Conservation (phyloP, 1,140 invertebrate genomes). For the Macrocentrus cingulum region DNA sequence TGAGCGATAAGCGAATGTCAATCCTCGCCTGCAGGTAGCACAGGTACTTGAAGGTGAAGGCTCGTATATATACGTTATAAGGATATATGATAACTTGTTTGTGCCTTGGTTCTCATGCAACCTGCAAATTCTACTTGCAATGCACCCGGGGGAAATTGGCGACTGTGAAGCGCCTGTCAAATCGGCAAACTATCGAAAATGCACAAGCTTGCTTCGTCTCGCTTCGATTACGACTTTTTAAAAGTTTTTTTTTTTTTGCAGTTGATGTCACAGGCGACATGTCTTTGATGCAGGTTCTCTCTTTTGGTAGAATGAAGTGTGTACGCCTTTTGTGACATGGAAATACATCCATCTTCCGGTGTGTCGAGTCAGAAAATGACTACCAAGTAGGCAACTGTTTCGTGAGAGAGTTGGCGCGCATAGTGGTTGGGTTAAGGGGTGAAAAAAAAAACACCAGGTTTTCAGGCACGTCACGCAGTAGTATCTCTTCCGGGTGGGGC, state of each 20-base stretch:
- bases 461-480: slow-evolving; percentile 16
- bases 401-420: neutral
- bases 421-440: neutral
- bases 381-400: slow-evolving; percentile 14
- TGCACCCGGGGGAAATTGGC: no score
- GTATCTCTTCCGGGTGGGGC: neutral
- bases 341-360: slow-evolving; percentile 21
- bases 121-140: no score
- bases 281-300: no score
- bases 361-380: slow-evolving; percentile 25
- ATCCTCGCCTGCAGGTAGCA: slow-evolving; percentile 29
- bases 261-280: no score
- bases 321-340: neutral
- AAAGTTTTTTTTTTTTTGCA: no score
- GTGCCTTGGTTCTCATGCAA: no score
- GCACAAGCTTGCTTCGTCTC: no score
- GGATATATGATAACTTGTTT: no score
- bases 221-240: no score
- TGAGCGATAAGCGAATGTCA: slow-evolving; percentile 42
- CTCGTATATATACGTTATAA: no score
- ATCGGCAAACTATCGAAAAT: slow-evolving; percentile 48
- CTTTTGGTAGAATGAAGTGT: no score
- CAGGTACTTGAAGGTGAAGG: no score
- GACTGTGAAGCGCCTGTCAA: slow-evolving; percentile 39
- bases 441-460: slow-evolving; percentile 10